phyloP scores from a whole-genome alignment of 2,113 vertebrate species.

The Polypterus bichir region DNA sequence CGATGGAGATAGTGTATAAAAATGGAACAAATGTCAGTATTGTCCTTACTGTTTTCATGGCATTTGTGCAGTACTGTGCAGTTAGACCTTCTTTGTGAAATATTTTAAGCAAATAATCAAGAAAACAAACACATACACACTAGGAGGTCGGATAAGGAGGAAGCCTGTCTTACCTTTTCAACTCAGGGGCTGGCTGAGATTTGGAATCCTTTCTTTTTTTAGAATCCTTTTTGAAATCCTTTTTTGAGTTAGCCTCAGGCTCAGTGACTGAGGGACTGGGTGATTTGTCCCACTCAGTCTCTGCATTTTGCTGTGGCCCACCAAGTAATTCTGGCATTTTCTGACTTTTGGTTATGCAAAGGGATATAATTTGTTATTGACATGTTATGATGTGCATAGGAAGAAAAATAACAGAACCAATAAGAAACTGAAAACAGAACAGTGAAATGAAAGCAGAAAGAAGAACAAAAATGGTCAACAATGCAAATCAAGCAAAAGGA shows the following conservation, averaged over 20 bases:
- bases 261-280: slow-evolving; percentile 51
- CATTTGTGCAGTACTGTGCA: too few species aligned
- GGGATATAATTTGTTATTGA: slow-evolving; percentile 47
- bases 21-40: too few species aligned
- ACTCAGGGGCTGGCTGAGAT: slow-evolving; percentile 56
- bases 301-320: slow-evolving; percentile 58
- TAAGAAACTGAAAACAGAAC: slow-evolving; percentile 52
- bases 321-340: slow-evolving; percentile 61
- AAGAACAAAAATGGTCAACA: slow-evolving; percentile 49
- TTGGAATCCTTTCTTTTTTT: slow-evolving; percentile 83
- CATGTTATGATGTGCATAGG: slow-evolving; percentile 58
- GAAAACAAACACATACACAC: too few species aligned
- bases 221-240: slow-evolving; percentile 82
- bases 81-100: too few species aligned
- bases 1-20: too few species aligned
- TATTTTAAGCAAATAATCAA: too few species aligned
- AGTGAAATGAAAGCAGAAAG: slow-evolving; percentile 39
- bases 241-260: slow-evolving; percentile 55
- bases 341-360: slow-evolving; percentile 68
- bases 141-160: background rate
- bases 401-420: slow-evolving; percentile 59
- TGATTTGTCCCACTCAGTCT: slow-evolving; percentile 53
- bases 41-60: too few species aligned
- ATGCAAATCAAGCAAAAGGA: slow-evolving; percentile 41
- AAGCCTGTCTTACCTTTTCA: slow-evolving; percentile 68